phyloP scores from a whole-genome alignment of 2,888 invertebrate genomes.

The Mellilla xanthometata region DNA sequence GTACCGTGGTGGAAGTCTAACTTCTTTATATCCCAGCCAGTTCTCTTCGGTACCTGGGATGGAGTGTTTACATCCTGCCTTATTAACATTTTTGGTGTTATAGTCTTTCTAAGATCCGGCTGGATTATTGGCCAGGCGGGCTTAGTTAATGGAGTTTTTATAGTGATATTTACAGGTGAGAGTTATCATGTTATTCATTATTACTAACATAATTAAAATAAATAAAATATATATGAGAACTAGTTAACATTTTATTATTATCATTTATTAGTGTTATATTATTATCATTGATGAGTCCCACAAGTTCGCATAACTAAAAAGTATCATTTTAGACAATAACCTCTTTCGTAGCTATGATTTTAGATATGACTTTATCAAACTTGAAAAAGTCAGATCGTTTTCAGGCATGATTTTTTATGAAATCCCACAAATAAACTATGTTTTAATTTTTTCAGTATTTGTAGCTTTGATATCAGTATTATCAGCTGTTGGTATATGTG shows the following conservation, averaged over 20 bases:
- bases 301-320: too few species aligned
- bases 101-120: slow-evolving; percentile 97
- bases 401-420: too few species aligned
- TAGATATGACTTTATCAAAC: too few species aligned
- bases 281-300: too few species aligned
- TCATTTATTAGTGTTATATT: too few species aligned
- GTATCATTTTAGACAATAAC: too few species aligned
- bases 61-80: slow-evolving; percentile 98
- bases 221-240: too few species aligned
- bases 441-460: slow-evolving; percentile 82
- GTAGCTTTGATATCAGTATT: slow-evolving; percentile 96
- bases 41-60: slow-evolving; percentile 98
- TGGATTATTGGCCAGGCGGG: slow-evolving; percentile 98
- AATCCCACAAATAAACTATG: too few species aligned
- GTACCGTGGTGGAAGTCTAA: slow-evolving; percentile 98
- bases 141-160: slow-evolving; percentile 89
- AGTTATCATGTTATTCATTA: not conserved
- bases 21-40: slow-evolving; percentile 97
- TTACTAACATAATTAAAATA: too few species aligned
- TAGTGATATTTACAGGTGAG: slow-evolving; percentile 90
- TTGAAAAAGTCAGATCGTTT: too few species aligned
- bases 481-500: slow-evolving; percentile 98
- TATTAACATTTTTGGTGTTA: slow-evolving; percentile 98
- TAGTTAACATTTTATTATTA: too few species aligned
- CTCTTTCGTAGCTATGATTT: too few species aligned